Base-by-base conservation (phyloP, 64 coral and sea anemone genomes). In the Stichodactyla helianthus region DNA sequence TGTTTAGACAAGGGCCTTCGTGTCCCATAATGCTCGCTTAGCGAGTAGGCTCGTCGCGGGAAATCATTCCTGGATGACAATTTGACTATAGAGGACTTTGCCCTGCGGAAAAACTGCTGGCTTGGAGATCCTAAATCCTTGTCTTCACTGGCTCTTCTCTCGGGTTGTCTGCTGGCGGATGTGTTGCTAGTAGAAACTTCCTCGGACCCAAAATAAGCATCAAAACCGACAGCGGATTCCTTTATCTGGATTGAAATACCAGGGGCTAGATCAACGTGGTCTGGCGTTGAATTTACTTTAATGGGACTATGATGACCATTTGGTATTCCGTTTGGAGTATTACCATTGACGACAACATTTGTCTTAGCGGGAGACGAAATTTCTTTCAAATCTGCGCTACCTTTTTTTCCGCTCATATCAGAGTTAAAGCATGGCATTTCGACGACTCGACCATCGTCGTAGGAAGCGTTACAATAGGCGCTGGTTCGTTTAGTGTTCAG, bases 401-500 rank as follows among this genome's bases (percentile, higher is more conserved):
- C 23, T 6, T 74, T 74, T 9, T 27, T 9, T 23, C 10, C 14
- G 5, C 11, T 71, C 11, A 4, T 28, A n/a, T 27, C 25, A 14
- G 68, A 74, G 4, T 5, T 22, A 31, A 10, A 74, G 11, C 10
- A 74, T 26, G 68, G 68, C 22, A 31, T 74, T 23, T 74, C 68
- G 27, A 26, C 25, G 22, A 74, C 68, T 8, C 26, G 68, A 13
- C 26, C 68, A 14, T 28, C 67, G 11, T 71, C 22, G 4, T 13
- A 81, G 2, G 78, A 79, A 50, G 31, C 52, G 26, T 81, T 52
- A 20, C 7, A 19, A 31, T 54, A 81, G 17, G 78, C 78, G 15
- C 19, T 81, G 14, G 78, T 18, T 81, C 52, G 50, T 6, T 65
- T 87, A 7, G 85, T 53, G n/a, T 54, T 87, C 20, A 85, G 20